These are phyloP conservation scores for Poeciliopsis presidionis DNA, from an alignment of 2,797 vertebrate species.

Conservation along the genomic window DNA sequence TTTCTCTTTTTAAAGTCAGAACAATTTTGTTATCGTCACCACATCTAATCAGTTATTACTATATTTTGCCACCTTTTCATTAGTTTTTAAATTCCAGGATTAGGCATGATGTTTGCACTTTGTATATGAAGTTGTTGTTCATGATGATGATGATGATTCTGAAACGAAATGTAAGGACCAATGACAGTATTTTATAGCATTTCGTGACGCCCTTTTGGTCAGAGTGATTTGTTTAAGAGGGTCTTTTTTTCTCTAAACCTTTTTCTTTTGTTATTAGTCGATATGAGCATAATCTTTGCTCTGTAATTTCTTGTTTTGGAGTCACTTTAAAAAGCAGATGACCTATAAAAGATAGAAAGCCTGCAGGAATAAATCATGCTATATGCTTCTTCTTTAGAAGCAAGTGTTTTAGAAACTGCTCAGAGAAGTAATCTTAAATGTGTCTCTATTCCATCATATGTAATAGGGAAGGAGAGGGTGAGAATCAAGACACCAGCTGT, in stretches of 20 bases:
- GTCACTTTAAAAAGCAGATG: neutral
- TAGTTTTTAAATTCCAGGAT: neutral
- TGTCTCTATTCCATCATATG: constrained; percentile 4
- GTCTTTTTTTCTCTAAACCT: neutral
- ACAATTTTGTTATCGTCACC: neutral
- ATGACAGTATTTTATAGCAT: too few species aligned
- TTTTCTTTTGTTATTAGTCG: neutral
- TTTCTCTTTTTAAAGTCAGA: neutral
- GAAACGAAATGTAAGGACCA: too few species aligned
- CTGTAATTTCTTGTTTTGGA: neutral
- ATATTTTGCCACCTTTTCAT: too few species aligned
- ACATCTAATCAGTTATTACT: neutral
- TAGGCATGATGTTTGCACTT: too few species aligned
- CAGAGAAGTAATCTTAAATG: neutral
- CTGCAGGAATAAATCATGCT: neutral
- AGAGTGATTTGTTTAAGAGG: neutral
- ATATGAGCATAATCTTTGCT: neutral
- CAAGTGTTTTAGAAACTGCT: neutral
- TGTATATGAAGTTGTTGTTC: too few species aligned
- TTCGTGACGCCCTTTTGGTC: too few species aligned
- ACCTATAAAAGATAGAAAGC: neutral
- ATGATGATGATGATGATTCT: too few species aligned
- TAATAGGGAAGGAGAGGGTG: constrained; percentile 53
- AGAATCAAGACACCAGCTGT: constrained; percentile 62
- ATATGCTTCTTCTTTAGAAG: neutral